These are phyloP conservation scores for Acronicta leporina DNA, from an alignment of 2,888 invertebrate species.

Conservation along the genomic window DNA sequence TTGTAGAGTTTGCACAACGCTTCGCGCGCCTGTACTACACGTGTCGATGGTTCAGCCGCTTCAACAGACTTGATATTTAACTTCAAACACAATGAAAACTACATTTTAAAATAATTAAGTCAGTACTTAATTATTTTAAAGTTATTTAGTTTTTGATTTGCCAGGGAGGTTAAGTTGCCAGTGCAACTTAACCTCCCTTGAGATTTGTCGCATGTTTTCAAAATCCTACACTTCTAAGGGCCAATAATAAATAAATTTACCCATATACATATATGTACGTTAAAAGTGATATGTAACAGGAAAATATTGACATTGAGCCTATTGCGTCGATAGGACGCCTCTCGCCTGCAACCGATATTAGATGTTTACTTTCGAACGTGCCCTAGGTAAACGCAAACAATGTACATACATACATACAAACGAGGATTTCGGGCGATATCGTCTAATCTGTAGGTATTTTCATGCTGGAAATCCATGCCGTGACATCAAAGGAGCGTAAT, in stretches of 20 bases:
- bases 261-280: slow-evolving; percentile 29
- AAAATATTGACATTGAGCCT: slow-evolving; percentile 59
- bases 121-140: too few relatives aligned
- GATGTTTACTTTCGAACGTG: slow-evolving; percentile 78
- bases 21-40: too few relatives aligned
- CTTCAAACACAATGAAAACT: too few relatives aligned
- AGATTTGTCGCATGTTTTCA: too few relatives aligned
- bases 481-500: slow-evolving; percentile 53
- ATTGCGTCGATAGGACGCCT: slow-evolving; percentile 55
- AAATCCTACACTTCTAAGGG: background rate
- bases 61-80: too few relatives aligned
- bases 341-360: slow-evolving; percentile 76
- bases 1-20: too few relatives aligned
- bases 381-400: slow-evolving; percentile 74
- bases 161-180: too few relatives aligned
- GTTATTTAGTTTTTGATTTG: too few relatives aligned
- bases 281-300: slow-evolving; percentile 51
- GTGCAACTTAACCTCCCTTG: too few relatives aligned
- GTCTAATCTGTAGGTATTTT: slow-evolving; percentile 67
- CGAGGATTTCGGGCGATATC: slow-evolving; percentile 70
- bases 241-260: slow-evolving; percentile 49
- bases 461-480: slow-evolving; percentile 56
- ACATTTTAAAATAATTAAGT: too few relatives aligned
- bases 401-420: slow-evolving; percentile 58
- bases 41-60: too few relatives aligned